Conservation (phyloP, 2,113 vertebrate species). For the Apteryx mantelli region DNA sequence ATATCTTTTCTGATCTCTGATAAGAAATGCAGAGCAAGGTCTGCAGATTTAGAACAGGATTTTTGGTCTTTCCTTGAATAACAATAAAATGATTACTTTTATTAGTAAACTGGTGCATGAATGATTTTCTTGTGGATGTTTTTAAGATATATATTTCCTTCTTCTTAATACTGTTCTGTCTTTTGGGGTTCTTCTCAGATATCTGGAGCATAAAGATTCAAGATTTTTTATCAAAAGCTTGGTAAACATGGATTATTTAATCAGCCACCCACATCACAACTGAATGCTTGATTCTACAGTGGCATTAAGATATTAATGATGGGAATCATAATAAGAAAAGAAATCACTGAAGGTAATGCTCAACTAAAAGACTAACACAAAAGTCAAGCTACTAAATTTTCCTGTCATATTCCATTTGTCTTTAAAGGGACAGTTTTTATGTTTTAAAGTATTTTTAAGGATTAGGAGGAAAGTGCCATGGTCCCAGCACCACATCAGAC, state of each 20-base stretch:
- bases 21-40: not conserved
- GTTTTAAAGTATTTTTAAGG: not conserved
- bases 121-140: not conserved
- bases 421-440: not conserved
- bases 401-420: not conserved
- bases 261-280: not conserved
- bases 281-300: conserved; percentile 1
- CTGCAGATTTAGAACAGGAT: not conserved
- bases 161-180: not conserved
- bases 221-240: not conserved
- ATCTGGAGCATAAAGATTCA: not conserved
- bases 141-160: not conserved
- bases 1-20: not conserved
- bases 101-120: not conserved
- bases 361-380: not conserved
- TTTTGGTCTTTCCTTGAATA: not conserved
- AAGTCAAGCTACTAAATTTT: not conserved
- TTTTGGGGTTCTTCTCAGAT: not conserved
- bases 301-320: not conserved
- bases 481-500: not conserved
- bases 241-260: not conserved
- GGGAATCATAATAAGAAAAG: not conserved
- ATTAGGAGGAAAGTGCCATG: not conserved
- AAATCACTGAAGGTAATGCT: not conserved
- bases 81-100: not conserved